phyloP scores from a whole-genome alignment of 2,797 vertebrate genomes.

The Hapalemur alaotrensis region DNA sequence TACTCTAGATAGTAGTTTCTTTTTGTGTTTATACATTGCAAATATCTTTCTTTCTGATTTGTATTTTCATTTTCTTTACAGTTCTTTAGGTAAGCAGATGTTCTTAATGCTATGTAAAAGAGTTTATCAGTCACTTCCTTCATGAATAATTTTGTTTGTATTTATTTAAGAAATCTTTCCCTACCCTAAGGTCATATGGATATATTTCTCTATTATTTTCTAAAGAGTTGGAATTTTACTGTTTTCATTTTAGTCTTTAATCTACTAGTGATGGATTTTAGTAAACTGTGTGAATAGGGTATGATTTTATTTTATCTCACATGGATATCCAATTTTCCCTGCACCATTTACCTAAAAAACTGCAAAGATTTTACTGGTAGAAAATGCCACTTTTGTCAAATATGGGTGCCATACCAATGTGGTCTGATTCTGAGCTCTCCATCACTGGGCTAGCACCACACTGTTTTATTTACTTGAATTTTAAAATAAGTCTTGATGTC shows the following conservation, averaged over 20 bases:
- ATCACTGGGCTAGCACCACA: not conserved
- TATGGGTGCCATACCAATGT: not conserved
- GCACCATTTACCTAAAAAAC: not conserved
- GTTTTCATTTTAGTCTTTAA: not conserved
- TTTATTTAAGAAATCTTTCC: not conserved
- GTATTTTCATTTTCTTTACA: not conserved
- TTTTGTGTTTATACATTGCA: not conserved
- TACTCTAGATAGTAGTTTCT: not conserved
- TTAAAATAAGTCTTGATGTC: not conserved
- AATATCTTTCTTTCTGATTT: not conserved
- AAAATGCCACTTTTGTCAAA: not conserved
- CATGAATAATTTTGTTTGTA: not conserved
- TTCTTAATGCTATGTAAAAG: not conserved
- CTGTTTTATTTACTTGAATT: not conserved
- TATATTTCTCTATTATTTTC: not conserved
- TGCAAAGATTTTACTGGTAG: not conserved
- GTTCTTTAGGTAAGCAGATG: not conserved
- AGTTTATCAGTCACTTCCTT: not conserved
- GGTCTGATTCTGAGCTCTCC: not conserved
- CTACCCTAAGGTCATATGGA: not conserved
- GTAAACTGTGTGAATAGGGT: not conserved
- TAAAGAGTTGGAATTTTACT: not conserved
- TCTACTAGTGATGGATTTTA: not conserved
- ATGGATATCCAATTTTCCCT: not conserved
- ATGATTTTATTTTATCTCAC: not conserved